These are phyloP conservation scores for Epizoanthus fatuus DNA, from an alignment of 92 coral and sea anemone species.

Conservation along the genomic window DNA sequence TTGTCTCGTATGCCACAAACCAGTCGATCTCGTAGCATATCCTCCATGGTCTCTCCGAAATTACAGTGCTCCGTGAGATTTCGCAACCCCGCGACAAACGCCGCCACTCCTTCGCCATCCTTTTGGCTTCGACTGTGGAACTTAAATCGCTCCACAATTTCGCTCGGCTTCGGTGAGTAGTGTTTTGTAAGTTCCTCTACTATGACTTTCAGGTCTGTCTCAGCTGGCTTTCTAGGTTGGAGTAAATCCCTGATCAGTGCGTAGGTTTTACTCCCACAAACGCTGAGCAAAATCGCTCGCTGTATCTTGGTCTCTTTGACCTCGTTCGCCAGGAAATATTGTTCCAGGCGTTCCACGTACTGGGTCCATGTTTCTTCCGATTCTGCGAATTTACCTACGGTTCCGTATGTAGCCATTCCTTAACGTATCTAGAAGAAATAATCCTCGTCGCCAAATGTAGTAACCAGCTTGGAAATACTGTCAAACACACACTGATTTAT, in stretches of 20 bases:
- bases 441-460: constrained; percentile 16
- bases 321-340: constrained; percentile 58
- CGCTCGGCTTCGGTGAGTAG: constrained; percentile 70
- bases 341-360: constrained; percentile 36
- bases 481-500: constrained; percentile 16
- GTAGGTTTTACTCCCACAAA: constrained; percentile 69
- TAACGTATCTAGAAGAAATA: not conserved
- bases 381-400: constrained; percentile 18
- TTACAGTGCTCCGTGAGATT: constrained; percentile 34
- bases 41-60: constrained; percentile 13
- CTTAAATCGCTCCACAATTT: constrained; percentile 66
- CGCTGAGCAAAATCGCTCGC: constrained; percentile 55
- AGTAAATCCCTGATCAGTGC: constrained; percentile 50
- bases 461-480: constrained; percentile 7
- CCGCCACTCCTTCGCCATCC: constrained; percentile 72
- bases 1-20: constrained; percentile 45
- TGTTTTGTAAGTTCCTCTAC: constrained; percentile 11
- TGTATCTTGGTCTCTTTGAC: constrained; percentile 50
- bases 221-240: constrained; percentile 55
- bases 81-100: constrained; percentile 61
- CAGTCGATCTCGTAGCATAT: constrained; percentile 30
- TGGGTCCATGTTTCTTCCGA: constrained; percentile 11
- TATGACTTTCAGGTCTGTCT: constrained; percentile 40
- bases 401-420: constrained; percentile 22
- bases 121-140: constrained; percentile 56